Percentiles rank a stretch among this genome's conserved stretches.
Conservation (phyloP, 2,888 invertebrate genomes). For the Hedychridium roseum region DNA sequence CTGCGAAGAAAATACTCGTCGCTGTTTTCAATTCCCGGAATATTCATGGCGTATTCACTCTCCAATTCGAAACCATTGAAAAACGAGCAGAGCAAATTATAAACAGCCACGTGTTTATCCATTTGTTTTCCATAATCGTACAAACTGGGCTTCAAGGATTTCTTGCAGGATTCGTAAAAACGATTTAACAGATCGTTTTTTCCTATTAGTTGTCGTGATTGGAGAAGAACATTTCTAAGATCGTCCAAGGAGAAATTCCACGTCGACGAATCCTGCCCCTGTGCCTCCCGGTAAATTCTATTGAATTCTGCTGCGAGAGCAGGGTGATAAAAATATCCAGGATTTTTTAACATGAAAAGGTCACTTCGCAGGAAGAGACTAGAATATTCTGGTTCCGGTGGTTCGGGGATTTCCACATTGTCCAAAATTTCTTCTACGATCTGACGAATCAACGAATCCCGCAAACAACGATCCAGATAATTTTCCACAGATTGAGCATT, state of each 20-base stretch:
- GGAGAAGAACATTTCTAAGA: conserved; percentile 34
- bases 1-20: conserved; percentile 23
- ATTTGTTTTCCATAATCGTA: too few relatives aligned
- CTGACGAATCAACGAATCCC: conserved; percentile 28
- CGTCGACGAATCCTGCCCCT: background rate
- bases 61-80: conserved; percentile 43
- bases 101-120: conserved; percentile 31
- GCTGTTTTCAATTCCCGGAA: background rate
- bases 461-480: conserved; percentile 30
- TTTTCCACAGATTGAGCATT: conserved; percentile 22
- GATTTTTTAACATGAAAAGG: conserved; percentile 42
- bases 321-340: conserved; percentile 33
- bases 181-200: conserved; percentile 18
- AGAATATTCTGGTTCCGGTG: conserved; percentile 27
- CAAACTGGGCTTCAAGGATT: conserved; percentile 24
- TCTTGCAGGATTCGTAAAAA: conserved; percentile 30
- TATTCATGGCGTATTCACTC: conserved; percentile 20
- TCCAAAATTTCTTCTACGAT: conserved; percentile 37
- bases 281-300: conserved; percentile 23
- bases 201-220: conserved; percentile 17
- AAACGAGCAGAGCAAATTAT: conserved; percentile 39
- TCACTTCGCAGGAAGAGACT: conserved; percentile 39
- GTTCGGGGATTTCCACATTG: background rate
- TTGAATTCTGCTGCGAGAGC: conserved; percentile 31
- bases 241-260: conserved; percentile 45